Evolutionary conservation across 2,888 invertebrate genomes (phyloP).

Genomic region (Ctenicera cuprea): DNA sequence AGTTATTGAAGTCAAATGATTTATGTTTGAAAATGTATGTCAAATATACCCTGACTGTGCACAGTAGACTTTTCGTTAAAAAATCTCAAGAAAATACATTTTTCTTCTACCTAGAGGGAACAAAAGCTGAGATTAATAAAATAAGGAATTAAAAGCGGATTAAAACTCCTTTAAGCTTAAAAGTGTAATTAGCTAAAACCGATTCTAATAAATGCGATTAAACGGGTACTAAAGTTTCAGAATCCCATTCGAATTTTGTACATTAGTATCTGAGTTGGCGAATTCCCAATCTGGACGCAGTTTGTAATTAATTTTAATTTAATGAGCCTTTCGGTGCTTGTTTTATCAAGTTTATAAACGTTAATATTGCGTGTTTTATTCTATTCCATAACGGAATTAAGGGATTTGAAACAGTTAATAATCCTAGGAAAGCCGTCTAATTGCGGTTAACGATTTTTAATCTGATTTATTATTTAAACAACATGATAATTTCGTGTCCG

Average conservation of each 20-base stretch:
- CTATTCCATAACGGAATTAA: conserved; percentile 13
- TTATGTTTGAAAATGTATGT: no score
- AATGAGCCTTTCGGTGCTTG: conserved; percentile 51
- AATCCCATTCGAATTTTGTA: conserved; percentile 51
- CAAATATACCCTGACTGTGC: background rate
- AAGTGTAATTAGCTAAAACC: conserved; percentile 53
- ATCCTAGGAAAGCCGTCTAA: conserved; percentile 6
- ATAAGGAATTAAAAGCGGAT: conserved; percentile 49
- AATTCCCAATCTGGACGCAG: conserved; percentile 53
- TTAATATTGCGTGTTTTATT: conserved; percentile 48
- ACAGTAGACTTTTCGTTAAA: background rate
- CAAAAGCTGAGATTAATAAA: conserved; percentile 38
- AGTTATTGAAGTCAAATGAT: no score
- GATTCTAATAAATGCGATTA: conserved; percentile 54
- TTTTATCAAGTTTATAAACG: conserved; percentile 53
- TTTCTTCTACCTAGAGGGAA: background rate
- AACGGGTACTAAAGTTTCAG: conserved; percentile 50
- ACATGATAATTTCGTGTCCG: background rate
- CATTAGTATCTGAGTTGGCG: conserved; percentile 51
- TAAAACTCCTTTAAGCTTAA: conserved; percentile 52
- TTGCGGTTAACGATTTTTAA: background rate
- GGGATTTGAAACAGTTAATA: conserved; percentile 17
- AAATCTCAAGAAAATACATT: background rate
- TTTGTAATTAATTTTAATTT: conserved; percentile 54
- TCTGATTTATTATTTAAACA: background rate